These are phyloP conservation scores for Rotaria socialis DNA, from an alignment of 2,888 invertebrate species.

Conservation along the genomic window DNA sequence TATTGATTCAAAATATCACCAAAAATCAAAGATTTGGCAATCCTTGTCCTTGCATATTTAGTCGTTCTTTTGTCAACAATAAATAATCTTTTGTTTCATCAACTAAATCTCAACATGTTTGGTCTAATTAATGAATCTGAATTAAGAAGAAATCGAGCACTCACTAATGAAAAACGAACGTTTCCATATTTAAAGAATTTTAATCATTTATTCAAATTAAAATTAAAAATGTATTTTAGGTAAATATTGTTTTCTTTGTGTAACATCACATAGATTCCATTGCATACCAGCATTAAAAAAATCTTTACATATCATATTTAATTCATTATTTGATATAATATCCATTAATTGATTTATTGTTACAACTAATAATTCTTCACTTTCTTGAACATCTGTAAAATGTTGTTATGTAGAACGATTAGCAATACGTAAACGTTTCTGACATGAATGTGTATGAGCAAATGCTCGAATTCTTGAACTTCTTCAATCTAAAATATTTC, in stretches of 20 bases:
- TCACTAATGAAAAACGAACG: constrained; percentile 88
- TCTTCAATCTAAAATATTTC: constrained; percentile 68
- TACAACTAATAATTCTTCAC: constrained; percentile 90
- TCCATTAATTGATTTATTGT: constrained; percentile 92
- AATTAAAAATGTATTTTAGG: constrained; percentile 70
- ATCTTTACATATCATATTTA: constrained; percentile 93
- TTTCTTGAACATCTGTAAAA: constrained; percentile 77
- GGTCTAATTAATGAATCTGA: constrained; percentile 87
- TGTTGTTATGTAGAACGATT: constrained; percentile 98
- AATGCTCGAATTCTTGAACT: constrained; percentile 94
- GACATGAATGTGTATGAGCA: constrained; percentile 95
- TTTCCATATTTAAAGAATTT: constrained; percentile 64
- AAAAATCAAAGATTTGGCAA: too few species aligned
- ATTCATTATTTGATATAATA: constrained; percentile 92
- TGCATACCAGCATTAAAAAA: constrained; percentile 93
- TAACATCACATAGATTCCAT: constrained; percentile 94
- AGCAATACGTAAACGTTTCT: constrained; percentile 86
- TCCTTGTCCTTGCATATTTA: constrained; percentile 66
- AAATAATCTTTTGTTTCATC: constrained; percentile 98
- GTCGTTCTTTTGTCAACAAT: constrained; percentile 69
- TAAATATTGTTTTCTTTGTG: constrained; percentile 80
- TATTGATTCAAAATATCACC: too few species aligned
- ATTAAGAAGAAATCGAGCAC: constrained; percentile 94
- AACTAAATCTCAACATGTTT: constrained; percentile 89
- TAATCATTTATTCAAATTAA: not conserved